Conservation (phyloP, 2,113 vertebrate species). For the Rhineura floridana region DNA sequence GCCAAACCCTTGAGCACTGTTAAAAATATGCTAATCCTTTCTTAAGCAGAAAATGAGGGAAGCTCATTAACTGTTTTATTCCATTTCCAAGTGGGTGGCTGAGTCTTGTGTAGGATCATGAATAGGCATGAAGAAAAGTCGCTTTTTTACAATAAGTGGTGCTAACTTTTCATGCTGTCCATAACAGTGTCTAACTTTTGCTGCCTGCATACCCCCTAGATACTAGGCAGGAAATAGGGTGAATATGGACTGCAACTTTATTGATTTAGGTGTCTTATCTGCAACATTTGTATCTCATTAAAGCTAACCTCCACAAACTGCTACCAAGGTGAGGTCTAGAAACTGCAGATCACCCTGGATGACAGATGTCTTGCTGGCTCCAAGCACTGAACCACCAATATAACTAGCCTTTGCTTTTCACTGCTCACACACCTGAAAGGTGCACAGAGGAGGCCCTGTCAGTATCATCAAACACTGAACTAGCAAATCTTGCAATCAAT, state of each 20-base stretch:
- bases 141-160: constrained; percentile 50
- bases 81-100: constrained; percentile 64
- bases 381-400: not conserved
- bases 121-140: constrained; percentile 57
- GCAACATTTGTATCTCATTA: not conserved
- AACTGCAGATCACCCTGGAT: not conserved
- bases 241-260: not conserved
- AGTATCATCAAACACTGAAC: too few species aligned
- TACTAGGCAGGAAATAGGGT: not conserved
- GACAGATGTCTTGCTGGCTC: not conserved
- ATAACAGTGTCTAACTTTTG: constrained; percentile 35
- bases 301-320: not conserved
- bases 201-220: not conserved
- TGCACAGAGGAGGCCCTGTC: too few species aligned
- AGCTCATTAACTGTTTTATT: constrained; percentile 70
- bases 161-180: constrained; percentile 47
- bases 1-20: constrained; percentile 42
- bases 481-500: too few species aligned
- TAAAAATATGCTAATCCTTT: constrained; percentile 69
- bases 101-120: constrained; percentile 53
- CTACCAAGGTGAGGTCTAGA: not conserved
- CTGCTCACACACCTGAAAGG: too few species aligned
- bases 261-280: not conserved
- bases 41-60: constrained; percentile 51
- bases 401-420: too few species aligned